Base-by-base conservation (phyloP, 92 coral and sea anemone genomes). In the Nematostella vectensis region DNA sequence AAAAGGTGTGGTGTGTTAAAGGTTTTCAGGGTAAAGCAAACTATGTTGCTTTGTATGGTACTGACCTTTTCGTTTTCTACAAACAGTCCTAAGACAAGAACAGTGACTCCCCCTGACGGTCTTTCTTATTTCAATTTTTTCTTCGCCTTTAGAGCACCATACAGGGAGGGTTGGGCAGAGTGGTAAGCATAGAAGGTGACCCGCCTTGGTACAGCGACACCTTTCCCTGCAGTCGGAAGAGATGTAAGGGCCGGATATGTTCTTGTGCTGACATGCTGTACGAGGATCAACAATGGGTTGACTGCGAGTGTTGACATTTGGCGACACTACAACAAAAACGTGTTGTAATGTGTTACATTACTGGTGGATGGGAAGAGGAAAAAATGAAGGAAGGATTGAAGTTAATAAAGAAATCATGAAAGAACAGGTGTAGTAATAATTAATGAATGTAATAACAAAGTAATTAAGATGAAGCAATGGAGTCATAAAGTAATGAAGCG, bases 141-240 rank as follows among this genome's bases (percentile, higher is more conserved):
- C 62, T 29, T 76, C 76, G 36, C 62, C 56, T 15, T 29, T 2
- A 31, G 37, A 58, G 48, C 82, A 76, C 61, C 52, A 59, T 29
- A 68, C 75, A 54, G 76, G 68, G 15, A 63, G 70, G 24, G 43
- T 62, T 16, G 37, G 52, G 36, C 82, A 76, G 37, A 76, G 61
- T 21, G 76, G 69, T 17, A 62, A 33, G 22, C 76, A 68, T 11
- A 68, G 62, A 13, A 76, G n/a, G 49, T 66, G 33, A 31, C 82
- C 82, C 12, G 44, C 31, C 17, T 36, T 15, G 26, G 82, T 68
- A 42, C 82, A 76, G 62, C 74, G 68, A 48, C 82, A 76, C 43
- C 82, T 65, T 17, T 75, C 65, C 6, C 57, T 45, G 45, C 82
- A 76, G 50, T 68, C 65, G 18, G 48, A 21, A 1, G 58, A 31